Percentiles rank a stretch among this genome's conserved stretches.
Conservation (phyloP, 2,888 invertebrate genomes). For the Choreutis nemorana region DNA sequence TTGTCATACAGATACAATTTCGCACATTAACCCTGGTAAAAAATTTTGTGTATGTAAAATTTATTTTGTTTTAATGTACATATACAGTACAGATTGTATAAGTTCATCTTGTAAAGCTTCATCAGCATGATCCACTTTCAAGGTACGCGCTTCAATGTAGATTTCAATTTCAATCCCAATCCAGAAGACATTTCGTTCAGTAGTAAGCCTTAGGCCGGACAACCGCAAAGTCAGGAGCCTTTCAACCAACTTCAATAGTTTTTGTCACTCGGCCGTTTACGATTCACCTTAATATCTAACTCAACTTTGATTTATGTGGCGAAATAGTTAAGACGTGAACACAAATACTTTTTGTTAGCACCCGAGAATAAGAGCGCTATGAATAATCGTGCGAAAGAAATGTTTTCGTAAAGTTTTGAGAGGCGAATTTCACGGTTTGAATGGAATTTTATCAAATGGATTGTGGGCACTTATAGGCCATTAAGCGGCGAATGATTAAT, state of each 20-base stretch:
- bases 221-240: conserved; percentile 33
- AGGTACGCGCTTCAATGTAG: too few species aligned
- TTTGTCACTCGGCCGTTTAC: conserved; percentile 27
- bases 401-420: conserved; percentile 22
- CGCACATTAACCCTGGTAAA: too few species aligned
- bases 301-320: conserved; percentile 51
- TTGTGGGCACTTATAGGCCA: conserved; percentile 59
- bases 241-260: conserved; percentile 42
- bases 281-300: conserved; percentile 42
- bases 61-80: too few species aligned
- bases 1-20: too few species aligned
- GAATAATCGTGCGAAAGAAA: conserved; percentile 43
- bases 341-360: conserved; percentile 9
- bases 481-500: conserved; percentile 45
- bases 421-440: conserved; percentile 40
- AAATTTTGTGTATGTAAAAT: too few species aligned
- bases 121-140: too few species aligned
- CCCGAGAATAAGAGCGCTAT: conserved; percentile 9
- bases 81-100: too few species aligned
- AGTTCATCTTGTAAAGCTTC: too few species aligned
- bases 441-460: conserved; percentile 26
- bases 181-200: too few species aligned
- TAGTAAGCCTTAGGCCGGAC: conserved; percentile 24
- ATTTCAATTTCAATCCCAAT: too few species aligned
- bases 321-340: conserved; percentile 20